phyloP scores from a whole-genome alignment of 2,797 vertebrate genomes.

The Sebastes hubbsi region DNA sequence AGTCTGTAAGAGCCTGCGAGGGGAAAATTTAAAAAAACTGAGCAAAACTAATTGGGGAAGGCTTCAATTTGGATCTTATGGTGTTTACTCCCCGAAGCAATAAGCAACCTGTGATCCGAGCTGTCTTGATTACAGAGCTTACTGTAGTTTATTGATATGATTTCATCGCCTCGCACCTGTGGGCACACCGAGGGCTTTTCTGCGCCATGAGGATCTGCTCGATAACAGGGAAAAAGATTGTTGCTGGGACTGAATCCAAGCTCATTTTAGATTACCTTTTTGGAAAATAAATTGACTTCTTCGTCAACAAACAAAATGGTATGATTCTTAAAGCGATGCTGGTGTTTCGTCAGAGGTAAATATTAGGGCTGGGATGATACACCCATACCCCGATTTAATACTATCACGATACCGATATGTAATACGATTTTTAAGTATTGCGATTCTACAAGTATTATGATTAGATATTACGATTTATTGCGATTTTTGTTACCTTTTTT shows the following conservation, averaged over 20 bases:
- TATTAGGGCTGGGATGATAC: background rate
- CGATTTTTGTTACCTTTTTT: too few species aligned
- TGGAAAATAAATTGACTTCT: conserved; percentile 3
- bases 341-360: conserved; percentile 17
- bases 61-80: conserved; percentile 32
- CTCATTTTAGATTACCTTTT: conserved; percentile 19
- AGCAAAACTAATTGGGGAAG: conserved; percentile 32
- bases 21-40: background rate
- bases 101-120: conserved; percentile 30
- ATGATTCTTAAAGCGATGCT: background rate
- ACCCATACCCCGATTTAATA: too few species aligned
- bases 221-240: background rate
- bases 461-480: too few species aligned
- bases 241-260: conserved; percentile 24
- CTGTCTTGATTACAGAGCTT: conserved; percentile 41
- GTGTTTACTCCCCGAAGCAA: conserved; percentile 36
- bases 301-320: background rate
- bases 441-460: too few species aligned
- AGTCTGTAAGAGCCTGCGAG: background rate
- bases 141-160: conserved; percentile 41
- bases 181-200: background rate
- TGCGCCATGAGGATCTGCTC: background rate
- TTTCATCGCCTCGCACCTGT: conserved; percentile 21
- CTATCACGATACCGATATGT: too few species aligned
- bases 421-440: too few species aligned